Conservation (phyloP, 2,797 vertebrate species). For the Anabas testudineus region DNA sequence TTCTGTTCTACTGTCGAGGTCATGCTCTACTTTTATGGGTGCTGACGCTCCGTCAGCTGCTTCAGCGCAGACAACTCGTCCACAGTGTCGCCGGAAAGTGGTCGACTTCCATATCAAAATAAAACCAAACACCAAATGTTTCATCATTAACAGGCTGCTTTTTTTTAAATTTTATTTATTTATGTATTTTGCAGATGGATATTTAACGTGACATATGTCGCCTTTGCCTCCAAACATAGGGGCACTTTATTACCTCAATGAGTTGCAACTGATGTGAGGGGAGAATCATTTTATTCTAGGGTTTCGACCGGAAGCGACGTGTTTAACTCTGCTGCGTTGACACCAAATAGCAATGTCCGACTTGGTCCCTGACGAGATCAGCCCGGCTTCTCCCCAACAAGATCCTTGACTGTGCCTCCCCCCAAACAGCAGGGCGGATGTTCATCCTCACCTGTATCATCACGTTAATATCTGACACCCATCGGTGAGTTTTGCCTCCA, state of each 20-base stretch:
- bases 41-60: slow-evolving; percentile 59
- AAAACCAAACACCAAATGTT: not conserved
- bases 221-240: accelerated
- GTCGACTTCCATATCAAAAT: slow-evolving; percentile 23
- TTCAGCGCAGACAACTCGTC: not conserved
- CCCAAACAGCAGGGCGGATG: slow-evolving; percentile 51
- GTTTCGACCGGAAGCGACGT: slow-evolving; percentile 23
- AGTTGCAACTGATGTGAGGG: accelerated
- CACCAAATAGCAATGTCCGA: slow-evolving; percentile 34
- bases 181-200: accelerated
- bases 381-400: slow-evolving; percentile 29
- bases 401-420: not conserved
- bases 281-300: slow-evolving; percentile 30
- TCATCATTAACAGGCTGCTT: not conserved
- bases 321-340: not conserved
- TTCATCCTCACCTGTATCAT: slow-evolving; percentile 30
- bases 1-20: too few relatives aligned
- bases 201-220: not conserved
- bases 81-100: not conserved
- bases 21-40: slow-evolving; percentile 46
- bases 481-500: slow-evolving; percentile 69
- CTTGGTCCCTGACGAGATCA: slow-evolving; percentile 27
- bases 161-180: too few relatives aligned
- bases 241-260: accelerated
- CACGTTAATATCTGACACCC: slow-evolving; percentile 38